Percentiles rank a stretch among this genome's conserved stretches.
These are phyloP conservation scores for Zygothrica quintamaculata DNA, from an alignment of 2,888 invertebrate genomes.

Conservation along the genomic window DNA sequence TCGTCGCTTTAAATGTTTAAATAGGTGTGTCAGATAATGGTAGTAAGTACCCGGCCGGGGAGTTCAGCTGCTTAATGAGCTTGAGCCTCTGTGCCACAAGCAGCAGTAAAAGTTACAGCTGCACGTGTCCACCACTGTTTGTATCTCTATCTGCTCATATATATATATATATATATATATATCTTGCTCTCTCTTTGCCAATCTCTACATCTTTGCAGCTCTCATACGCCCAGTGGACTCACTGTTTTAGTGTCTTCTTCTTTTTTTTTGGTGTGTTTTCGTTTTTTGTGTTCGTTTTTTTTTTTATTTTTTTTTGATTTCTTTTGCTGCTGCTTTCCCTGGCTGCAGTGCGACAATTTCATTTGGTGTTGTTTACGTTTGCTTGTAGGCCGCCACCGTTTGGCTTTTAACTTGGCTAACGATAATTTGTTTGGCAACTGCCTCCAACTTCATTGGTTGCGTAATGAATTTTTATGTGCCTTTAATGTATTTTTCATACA, in stretches of 20 bases:
- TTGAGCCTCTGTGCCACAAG: constrained; percentile 18
- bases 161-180: not conserved
- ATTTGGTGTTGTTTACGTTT: constrained; percentile 37
- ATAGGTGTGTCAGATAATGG: constrained; percentile 82
- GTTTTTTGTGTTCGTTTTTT: constrained; percentile 8
- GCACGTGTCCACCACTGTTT: constrained; percentile 35
- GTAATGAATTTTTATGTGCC: constrained; percentile 80
- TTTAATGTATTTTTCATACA: constrained; percentile 72
- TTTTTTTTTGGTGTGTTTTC: constrained; percentile 20
- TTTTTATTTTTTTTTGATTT: constrained; percentile 20
- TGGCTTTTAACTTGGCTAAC: constrained; percentile 73
- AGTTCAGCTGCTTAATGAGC: constrained; percentile 50
- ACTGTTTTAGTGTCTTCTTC: constrained; percentile 44
- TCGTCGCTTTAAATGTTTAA: constrained; percentile 80
- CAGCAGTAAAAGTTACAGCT: constrained; percentile 26
- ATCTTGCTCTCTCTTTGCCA: not conserved
- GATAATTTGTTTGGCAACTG: constrained; percentile 80
- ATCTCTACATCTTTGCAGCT: not conserved
- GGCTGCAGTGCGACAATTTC: constrained; percentile 61
- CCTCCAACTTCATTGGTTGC: constrained; percentile 44
- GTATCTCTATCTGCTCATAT: constrained; percentile 4
- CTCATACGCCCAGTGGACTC: constrained; percentile 1
- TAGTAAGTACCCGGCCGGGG: constrained; percentile 75
- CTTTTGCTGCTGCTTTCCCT: constrained; percentile 19
- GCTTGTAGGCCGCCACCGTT: constrained; percentile 51